Evolutionary conservation across 2,797 vertebrate species (phyloP), one percentile per base, ranked within the genome.

Genomic region (Diglossa cyanea): DNA sequence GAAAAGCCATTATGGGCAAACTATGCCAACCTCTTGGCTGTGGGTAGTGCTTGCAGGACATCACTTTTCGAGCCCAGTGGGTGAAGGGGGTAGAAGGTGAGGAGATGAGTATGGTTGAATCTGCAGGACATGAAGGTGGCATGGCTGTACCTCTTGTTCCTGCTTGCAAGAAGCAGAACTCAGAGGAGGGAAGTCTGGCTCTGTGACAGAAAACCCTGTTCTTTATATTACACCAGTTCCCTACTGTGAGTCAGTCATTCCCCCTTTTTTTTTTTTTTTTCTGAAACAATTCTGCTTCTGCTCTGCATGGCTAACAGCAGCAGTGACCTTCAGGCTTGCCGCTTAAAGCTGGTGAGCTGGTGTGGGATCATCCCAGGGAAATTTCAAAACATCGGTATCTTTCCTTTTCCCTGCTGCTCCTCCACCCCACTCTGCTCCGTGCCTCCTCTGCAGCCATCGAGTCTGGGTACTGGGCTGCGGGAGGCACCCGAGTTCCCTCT

Each of bases 301-400:
- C 93, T 95, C 80, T 67, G 83, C 80, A 60, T 74, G 86, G 94
- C 81, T 88, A 97, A 80, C 95, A 96, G 97, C 94, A 58, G 79
- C 95, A 94, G 90, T 96, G 97, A 98, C 97, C 97, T 98, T 98
- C 97, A 96, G 94, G 90, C 90, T 97, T 84, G 21, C 91, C 86
- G 71, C 95, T 96, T 97, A 80, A 95, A 97, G 90, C 86, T 45
- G 30, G 78, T 91, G 88, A 97, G 90, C 86, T 45, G 30, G 78
- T 91, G 88, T 94, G 90, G 95, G 95, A 97, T 96, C 95, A 96
- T 94, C 75, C 63, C 74, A 53, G 44, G 17, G 88, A 91, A 91
- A 92, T 93, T 94, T 86, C 63, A 84, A 75, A 82, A 42, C 60
- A 68, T 25, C 0, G 0, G 4, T 62, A 45, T 84, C 45, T 74